These are phyloP conservation scores for Sclerodermus sp. DNA, from an alignment of 2,888 invertebrate genomes.

Conservation along the genomic window DNA sequence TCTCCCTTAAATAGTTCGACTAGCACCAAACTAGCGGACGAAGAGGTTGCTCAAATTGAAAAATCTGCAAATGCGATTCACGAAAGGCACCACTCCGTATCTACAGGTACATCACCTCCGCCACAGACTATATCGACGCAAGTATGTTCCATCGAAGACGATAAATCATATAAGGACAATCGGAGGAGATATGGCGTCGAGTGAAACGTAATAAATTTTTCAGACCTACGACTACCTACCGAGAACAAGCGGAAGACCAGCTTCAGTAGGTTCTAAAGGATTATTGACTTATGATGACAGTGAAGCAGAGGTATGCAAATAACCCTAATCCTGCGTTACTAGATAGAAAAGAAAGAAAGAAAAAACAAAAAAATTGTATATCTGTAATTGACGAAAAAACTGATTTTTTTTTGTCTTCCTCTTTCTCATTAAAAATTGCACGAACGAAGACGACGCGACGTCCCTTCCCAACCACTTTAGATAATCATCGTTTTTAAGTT, in stretches of 20 bases:
- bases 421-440: no score
- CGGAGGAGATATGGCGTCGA: no score
- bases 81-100: slow-evolving; percentile 50
- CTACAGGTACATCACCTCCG: slow-evolving; percentile 82
- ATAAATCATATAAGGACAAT: no score
- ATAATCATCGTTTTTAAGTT: no score
- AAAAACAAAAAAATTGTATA: not conserved
- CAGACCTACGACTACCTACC: slow-evolving; percentile 62
- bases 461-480: no score
- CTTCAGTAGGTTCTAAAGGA: slow-evolving; percentile 35
- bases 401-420: not conserved
- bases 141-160: slow-evolving; percentile 58
- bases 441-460: no score
- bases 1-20: not conserved
- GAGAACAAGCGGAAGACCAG: slow-evolving; percentile 30
- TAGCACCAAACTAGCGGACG: not conserved
- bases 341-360: no score
- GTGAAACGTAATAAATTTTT: slow-evolving; percentile 26
- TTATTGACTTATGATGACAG: slow-evolving; percentile 48
- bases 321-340: not conserved
- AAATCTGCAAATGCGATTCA: not conserved
- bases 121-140: slow-evolving; percentile 87
- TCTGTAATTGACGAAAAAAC: not conserved
- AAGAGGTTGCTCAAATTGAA: slow-evolving; percentile 9
- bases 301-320: slow-evolving; percentile 47